Percentiles rank a stretch among this genome's conserved stretches.
Conservation (phyloP, 2,888 invertebrate genomes). For the Calameuta filiformis region DNA sequence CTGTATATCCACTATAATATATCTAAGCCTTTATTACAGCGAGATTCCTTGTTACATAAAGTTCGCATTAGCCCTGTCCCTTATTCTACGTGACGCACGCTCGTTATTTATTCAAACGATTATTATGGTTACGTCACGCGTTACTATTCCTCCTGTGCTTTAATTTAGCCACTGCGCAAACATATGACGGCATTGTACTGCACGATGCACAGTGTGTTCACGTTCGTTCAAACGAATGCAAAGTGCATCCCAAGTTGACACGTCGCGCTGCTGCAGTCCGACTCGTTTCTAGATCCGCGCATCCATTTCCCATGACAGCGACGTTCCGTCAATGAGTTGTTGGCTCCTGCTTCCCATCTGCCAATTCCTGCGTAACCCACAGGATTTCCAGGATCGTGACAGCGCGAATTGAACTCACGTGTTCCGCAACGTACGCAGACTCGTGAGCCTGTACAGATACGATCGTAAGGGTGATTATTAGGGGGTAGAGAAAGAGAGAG, state of each 20-base stretch:
- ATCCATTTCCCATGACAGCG: conserved; percentile 52
- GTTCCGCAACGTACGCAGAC: conserved; percentile 17
- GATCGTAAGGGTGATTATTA: not conserved
- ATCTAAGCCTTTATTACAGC: not conserved
- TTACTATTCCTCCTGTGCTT: not conserved
- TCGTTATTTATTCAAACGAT: not conserved
- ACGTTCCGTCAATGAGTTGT: conserved; percentile 33
- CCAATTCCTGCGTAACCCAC: conserved; percentile 40
- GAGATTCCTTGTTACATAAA: not conserved
- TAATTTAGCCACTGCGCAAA: not conserved
- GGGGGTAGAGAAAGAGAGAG: not conserved
- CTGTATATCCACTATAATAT: not conserved
- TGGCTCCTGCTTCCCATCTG: conserved; percentile 38
- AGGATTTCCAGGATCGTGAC: conserved; percentile 17
- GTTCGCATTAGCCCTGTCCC: not conserved
- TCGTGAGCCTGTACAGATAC: conserved; percentile 12
- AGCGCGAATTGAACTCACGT: not conserved
- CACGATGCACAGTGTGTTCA: not conserved
- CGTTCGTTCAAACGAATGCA: conserved; percentile 10
- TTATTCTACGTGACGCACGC: not conserved
- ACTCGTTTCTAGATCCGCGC: conserved; percentile 25
- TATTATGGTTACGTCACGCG: not conserved
- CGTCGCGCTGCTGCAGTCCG: conserved; percentile 3
- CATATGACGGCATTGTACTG: not conserved
- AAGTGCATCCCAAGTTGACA: conserved; percentile 11